phyloP scores from a whole-genome alignment of 2,888 invertebrate genomes.

The Parapristionchus giblindavisi region DNA sequence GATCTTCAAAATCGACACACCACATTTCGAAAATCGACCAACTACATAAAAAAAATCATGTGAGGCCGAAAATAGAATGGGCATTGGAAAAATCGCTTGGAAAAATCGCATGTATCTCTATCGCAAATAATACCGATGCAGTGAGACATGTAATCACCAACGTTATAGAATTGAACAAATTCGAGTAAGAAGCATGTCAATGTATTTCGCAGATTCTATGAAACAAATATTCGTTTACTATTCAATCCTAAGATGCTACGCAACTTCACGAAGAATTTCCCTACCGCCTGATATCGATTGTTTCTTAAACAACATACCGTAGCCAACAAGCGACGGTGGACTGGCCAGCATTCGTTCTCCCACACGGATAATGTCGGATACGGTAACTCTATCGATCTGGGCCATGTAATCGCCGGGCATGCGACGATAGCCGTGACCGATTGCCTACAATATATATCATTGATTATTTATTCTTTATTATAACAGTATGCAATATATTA shows the following conservation, averaged over 20 bases:
- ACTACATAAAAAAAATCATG: no score
- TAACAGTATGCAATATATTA: no score
- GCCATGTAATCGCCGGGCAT: conserved; percentile 88
- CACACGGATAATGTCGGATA: no score
- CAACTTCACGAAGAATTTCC: neutral
- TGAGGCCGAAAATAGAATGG: no score
- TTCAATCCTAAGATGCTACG: conserved; percentile 35
- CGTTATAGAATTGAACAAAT: neutral
- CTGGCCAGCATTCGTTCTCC: no score
- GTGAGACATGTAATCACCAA: no score
- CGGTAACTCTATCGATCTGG: conserved; percentile 84
- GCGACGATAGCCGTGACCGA: conserved; percentile 88
- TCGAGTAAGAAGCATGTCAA: conserved; percentile 29
- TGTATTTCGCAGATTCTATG: neutral
- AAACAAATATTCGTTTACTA: neutral
- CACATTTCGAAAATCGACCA: no score
- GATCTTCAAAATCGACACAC: no score
- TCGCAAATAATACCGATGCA: no score
- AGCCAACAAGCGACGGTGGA: conserved; percentile 87
- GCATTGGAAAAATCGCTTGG: no score
- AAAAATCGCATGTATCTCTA: no score
- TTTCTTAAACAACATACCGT: conserved; percentile 74
- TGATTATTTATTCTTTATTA: neutral
- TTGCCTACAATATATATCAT: conserved; percentile 78
- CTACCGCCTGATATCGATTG: neutral